Conservation (phyloP, 1,140 invertebrate genomes). For the Epicauta chinensis region DNA sequence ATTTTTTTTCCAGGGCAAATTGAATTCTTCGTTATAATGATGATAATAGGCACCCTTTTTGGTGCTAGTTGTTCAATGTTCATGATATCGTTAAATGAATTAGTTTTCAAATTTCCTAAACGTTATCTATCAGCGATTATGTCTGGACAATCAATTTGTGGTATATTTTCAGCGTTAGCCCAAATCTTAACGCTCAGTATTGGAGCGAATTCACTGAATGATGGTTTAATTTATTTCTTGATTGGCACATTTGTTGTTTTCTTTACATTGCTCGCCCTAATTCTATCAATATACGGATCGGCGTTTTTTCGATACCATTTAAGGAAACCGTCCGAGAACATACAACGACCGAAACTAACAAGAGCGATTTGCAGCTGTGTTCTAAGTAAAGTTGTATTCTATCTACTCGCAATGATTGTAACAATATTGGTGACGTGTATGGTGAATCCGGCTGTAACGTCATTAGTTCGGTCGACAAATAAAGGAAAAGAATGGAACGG, state of each 20-base stretch:
- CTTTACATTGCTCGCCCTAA: neutral
- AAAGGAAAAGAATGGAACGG: slow-evolving; percentile 15
- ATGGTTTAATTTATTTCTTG: slow-evolving; percentile 5
- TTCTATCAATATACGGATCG: neutral
- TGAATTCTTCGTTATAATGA: neutral
- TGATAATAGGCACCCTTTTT: neutral
- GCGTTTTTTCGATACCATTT: slow-evolving; percentile 3
- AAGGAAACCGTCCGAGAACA: neutral
- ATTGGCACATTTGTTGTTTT: slow-evolving; percentile 6
- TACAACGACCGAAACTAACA: neutral
- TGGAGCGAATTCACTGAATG: neutral
- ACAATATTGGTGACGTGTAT: neutral
- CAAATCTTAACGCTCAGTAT: slow-evolving; percentile 5
- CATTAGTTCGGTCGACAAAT: slow-evolving; percentile 1
- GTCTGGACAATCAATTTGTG: slow-evolving; percentile 6
- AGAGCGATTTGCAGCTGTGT: slow-evolving; percentile 1
- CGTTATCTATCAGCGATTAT: neutral
- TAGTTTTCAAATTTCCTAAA: neutral
- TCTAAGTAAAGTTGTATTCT: neutral
- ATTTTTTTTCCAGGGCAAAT: slow-evolving; percentile 2
- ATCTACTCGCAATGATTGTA: slow-evolving; percentile 2
- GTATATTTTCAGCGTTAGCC: neutral
- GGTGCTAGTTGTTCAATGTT: neutral
- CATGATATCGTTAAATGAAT: neutral
- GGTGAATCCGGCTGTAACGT: slow-evolving; percentile 11